phyloP scores from a whole-genome alignment of 2,797 vertebrate genomes.

The Octomys mimax region DNA sequence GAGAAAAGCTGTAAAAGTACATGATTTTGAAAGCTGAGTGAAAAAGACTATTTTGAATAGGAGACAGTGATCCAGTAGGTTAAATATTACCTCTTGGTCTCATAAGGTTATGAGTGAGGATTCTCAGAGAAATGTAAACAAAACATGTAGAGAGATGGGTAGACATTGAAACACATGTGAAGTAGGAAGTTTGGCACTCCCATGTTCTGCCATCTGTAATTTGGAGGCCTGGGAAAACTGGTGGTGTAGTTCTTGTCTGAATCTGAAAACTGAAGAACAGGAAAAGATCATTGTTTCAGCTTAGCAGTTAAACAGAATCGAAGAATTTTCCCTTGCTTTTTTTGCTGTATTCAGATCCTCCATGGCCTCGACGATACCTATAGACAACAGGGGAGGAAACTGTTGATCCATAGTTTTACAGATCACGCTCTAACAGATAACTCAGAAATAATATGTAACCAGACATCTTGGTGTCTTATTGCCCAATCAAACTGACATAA shows the following conservation, averaged over 20 bases:
- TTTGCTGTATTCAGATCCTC: not conserved
- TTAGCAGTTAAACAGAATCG: not conserved
- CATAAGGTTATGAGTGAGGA: not conserved
- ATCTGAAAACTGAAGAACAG: not conserved
- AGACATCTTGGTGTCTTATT: not conserved
- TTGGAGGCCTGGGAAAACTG: not conserved
- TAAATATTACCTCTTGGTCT: not conserved
- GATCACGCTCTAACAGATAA: not conserved
- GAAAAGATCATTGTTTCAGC: not conserved
- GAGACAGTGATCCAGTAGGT: not conserved
- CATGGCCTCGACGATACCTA: not conserved
- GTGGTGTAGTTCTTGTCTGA: not conserved
- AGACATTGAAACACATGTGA: too few species aligned
- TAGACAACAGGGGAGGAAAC: not conserved
- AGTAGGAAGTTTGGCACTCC: not conserved
- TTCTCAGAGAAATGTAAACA: not conserved
- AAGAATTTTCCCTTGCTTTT: not conserved
- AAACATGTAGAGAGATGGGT: not conserved
- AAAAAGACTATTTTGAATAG: not conserved
- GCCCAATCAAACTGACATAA: not conserved
- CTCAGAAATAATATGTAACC: not conserved
- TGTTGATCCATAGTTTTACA: not conserved
- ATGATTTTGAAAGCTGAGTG: conserved; percentile 1
- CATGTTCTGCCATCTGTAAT: not conserved
- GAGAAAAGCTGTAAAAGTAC: not conserved